Conservation (phyloP, 2,113 vertebrate species). For the Brachypteracias leptosomus region DNA sequence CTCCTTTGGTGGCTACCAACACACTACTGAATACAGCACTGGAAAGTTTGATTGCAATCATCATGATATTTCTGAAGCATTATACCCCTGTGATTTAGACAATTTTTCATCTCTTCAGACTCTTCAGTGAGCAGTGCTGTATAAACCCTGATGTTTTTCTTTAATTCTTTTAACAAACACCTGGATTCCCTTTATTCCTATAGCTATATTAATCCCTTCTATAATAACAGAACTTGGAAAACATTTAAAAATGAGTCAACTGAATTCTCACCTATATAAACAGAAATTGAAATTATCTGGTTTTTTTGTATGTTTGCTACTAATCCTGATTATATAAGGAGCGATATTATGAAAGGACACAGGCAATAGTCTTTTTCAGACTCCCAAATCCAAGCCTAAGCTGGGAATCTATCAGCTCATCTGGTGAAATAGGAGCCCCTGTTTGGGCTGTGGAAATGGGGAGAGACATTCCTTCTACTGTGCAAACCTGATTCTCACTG, state of each 20-base stretch:
- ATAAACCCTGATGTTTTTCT: neutral
- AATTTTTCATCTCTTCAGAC: neutral
- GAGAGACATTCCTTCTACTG: neutral
- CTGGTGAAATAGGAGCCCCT: neutral
- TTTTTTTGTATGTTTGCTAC: neutral
- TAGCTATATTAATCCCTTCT: neutral
- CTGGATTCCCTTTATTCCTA: neutral
- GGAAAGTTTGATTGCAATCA: neutral
- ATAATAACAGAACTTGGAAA: neutral
- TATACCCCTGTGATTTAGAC: neutral
- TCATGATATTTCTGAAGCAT: neutral
- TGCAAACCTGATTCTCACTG: neutral
- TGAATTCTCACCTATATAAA: neutral
- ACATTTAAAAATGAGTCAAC: neutral
- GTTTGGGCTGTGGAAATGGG: neutral
- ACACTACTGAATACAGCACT: neutral
- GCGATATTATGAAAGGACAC: neutral
- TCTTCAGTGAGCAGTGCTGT: neutral
- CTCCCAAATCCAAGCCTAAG: neutral
- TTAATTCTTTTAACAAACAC: neutral
- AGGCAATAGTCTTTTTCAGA: neutral
- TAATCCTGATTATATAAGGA: neutral
- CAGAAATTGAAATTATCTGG: rapidly evolving
- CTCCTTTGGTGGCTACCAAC: neutral
- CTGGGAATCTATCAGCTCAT: neutral